Evolutionary conservation across 2,797 vertebrate species (phyloP).

Genomic region (Bovichtus diacanthus): DNA sequence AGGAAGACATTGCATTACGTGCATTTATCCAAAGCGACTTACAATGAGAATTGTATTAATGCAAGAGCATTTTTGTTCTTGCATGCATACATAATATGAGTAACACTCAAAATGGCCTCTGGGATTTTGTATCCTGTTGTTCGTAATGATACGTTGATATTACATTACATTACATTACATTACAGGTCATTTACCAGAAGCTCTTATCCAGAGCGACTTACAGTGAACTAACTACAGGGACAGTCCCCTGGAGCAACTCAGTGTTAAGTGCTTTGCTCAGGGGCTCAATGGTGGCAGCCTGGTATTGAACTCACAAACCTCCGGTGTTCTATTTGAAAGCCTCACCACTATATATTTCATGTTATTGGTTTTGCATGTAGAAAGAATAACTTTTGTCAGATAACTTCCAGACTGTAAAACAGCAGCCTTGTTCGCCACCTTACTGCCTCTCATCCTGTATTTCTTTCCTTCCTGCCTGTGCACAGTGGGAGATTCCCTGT

Average conservation of each 20-base stretch:
- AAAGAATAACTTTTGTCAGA: neutral
- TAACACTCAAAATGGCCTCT: neutral
- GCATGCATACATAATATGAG: neutral
- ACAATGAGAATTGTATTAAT: neutral
- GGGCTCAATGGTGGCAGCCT: too few relatives aligned
- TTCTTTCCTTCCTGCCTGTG: conserved; percentile 21
- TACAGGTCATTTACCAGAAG: too few relatives aligned
- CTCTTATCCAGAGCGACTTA: too few relatives aligned
- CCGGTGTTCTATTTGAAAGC: too few relatives aligned
- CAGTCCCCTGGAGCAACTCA: too few relatives aligned
- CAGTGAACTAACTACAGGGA: too few relatives aligned
- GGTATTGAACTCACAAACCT: too few relatives aligned
- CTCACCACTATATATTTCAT: too few relatives aligned
- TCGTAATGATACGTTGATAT: neutral
- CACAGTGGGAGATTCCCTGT: conserved; percentile 1
- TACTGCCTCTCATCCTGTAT: neutral
- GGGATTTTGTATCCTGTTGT: neutral
- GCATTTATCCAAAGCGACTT: neutral
- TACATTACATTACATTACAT: too few relatives aligned
- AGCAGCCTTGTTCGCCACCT: neutral
- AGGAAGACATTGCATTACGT: neutral
- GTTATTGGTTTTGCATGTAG: neutral
- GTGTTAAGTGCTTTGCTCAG: too few relatives aligned
- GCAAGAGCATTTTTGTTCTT: neutral
- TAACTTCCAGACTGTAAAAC: neutral